Evolutionary conservation across 2,113 vertebrate genomes (phyloP).

Genomic region (Hyperoodon ampullatus): DNA sequence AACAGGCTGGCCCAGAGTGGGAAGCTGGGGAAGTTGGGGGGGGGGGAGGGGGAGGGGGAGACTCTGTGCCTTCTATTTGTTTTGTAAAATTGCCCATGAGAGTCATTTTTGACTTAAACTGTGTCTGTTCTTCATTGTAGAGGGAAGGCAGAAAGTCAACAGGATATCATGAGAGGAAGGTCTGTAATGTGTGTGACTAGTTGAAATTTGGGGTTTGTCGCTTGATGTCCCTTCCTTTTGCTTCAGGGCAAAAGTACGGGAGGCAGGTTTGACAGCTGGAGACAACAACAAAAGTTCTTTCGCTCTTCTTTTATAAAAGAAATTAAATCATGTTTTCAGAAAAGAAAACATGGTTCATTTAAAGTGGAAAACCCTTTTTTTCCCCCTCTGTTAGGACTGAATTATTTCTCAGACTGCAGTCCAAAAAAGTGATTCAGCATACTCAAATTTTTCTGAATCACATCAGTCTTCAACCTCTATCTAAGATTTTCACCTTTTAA

Average conservation of each 20-base stretch:
- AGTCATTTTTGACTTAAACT: conserved; percentile 75
- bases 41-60: neutral
- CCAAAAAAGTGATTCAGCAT: neutral
- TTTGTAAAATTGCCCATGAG: conserved; percentile 69
- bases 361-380: neutral
- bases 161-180: conserved; percentile 59
- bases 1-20: conserved; percentile 51
- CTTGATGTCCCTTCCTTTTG: conserved; percentile 70
- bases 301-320: conserved; percentile 32
- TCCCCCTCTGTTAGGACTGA: neutral
- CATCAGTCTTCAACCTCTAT: neutral
- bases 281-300: conserved; percentile 48
- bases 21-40: neutral
- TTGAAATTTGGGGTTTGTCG: conserved; percentile 75
- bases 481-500: conserved; percentile 20
- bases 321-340: conserved; percentile 29
- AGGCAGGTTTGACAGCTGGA: conserved; percentile 51
- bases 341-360: neutral
- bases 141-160: conserved; percentile 65
- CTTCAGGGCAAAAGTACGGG: conserved; percentile 65
- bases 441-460: conserved; percentile 27
- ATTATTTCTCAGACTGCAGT: conserved; percentile 2
- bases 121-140: conserved; percentile 69
- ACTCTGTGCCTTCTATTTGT: conserved; percentile 52
- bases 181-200: conserved; percentile 78